Percentiles rank a stretch among this genome's conserved stretches.
Evolutionary conservation across 2,888 invertebrate species (phyloP).

Genomic region (Cordilura impudica): DNA sequence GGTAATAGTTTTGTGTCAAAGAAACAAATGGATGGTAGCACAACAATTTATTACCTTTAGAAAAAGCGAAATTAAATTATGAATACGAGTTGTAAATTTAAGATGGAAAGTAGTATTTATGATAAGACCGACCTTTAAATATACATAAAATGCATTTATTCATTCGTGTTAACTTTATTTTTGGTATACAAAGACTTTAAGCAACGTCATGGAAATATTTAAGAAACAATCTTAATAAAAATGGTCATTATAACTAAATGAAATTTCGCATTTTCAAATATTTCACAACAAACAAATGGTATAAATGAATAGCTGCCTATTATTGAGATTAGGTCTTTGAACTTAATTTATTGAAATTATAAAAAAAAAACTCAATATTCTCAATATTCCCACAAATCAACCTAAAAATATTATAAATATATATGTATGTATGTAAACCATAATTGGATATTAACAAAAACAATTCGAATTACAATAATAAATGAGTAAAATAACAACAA

Average conservation of each 20-base stretch:
- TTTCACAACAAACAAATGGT: too few relatives aligned
- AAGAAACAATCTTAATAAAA: too few relatives aligned
- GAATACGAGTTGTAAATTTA: constrained; percentile 31
- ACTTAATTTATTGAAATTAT: constrained; percentile 1
- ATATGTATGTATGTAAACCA: constrained; percentile 25
- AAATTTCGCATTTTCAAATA: too few relatives aligned
- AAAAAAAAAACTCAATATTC: constrained; percentile 3
- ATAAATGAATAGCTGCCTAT: background rate
- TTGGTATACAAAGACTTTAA: too few relatives aligned
- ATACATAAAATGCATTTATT: background rate
- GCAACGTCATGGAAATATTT: too few relatives aligned
- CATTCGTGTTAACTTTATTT: too few relatives aligned
- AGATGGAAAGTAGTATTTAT: constrained; percentile 22
- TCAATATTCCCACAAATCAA: constrained; percentile 45
- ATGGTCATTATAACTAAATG: too few relatives aligned
- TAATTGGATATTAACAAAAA: constrained; percentile 57
- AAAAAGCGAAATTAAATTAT: constrained; percentile 45
- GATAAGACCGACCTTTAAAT: background rate
- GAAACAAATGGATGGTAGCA: constrained; percentile 52
- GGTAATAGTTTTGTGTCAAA: constrained; percentile 59
- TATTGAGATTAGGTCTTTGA: constrained; percentile 6
- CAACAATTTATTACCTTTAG: constrained; percentile 49
- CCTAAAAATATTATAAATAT: constrained; percentile 18
- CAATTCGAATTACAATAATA: constrained; percentile 50
- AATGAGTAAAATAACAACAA: constrained; percentile 30